Base-by-base conservation (phyloP, 2,797 vertebrate genomes). In the Tokudaia tokunoshimensis region DNA sequence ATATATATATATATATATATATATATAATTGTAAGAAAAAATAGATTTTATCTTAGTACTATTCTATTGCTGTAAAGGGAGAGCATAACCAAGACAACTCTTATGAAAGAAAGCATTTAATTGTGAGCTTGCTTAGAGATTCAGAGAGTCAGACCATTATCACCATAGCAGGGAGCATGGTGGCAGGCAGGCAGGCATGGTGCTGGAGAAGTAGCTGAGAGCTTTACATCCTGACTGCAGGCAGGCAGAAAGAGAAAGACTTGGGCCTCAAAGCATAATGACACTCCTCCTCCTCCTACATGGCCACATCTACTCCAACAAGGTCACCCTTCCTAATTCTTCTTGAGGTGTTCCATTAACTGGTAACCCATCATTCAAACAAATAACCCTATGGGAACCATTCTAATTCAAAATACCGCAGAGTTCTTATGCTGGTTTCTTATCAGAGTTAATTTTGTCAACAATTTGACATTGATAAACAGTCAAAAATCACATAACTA, bases 341-440 rank as follows among this genome's bases (percentile, higher is more conserved):
- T 65, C 37, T 63, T 29, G 59, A 44, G 29, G 57, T 63, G 57
- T 44, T 61, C 81, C 14, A 63, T 8, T 47, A 47, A 11, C 59
- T 47, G 26, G 3, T 17, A 14, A 31, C 59, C 59, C 11, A 47
- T 10, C 59, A 47, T 65, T 84, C 82, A 65, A 65, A 26, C 41
- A 47, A 13, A 47, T 44, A 15, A 83, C 37, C 59, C 37, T 63
- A 19, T 7, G 41, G 5, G 17, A 29, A 47, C 41, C 59, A 47
- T 44, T 44, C 81, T 83, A 83, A 31, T 44, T 63, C 59, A 63
- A 20, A 63, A 8, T 44, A n/a, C 26, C 59, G 29, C 80, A 59
- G 52, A 75, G 5, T 6, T 0, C 15, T 15, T 6, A 4, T 41
- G 5, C 19, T 11, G 11, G 9, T 26, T 0, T 63, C 8, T n/a